Conservation (phyloP, 2,888 invertebrate genomes). For the Anthrax anthrax region DNA sequence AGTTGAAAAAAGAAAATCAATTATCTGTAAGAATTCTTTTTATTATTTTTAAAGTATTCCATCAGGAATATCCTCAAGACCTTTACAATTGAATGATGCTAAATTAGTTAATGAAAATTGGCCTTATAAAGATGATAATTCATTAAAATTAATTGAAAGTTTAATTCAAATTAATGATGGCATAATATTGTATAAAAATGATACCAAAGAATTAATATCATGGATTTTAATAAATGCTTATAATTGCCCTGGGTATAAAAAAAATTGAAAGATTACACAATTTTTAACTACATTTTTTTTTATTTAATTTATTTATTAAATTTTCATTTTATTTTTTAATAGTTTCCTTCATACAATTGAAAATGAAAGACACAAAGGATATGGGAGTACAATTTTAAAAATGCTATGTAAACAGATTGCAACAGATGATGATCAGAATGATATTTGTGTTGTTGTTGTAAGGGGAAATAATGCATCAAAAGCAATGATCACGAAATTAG, state of each 20-base stretch:
- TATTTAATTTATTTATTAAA: background rate
- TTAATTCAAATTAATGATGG: slow-evolving; percentile 10
- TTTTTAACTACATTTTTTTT: background rate
- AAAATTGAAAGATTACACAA: too few species aligned
- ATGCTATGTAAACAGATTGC: slow-evolving; percentile 9
- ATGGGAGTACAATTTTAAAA: slow-evolving; percentile 5
- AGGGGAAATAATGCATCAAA: slow-evolving; percentile 7
- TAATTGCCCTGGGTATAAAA: slow-evolving; percentile 10
- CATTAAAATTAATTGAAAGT: slow-evolving; percentile 7
- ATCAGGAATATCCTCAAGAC: background rate
- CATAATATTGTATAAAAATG: slow-evolving; percentile 7
- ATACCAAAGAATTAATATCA: slow-evolving; percentile 4
- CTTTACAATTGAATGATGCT: slow-evolving; percentile 4
- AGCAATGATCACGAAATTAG: slow-evolving; percentile 4
- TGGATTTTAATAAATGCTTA: slow-evolving; percentile 11
- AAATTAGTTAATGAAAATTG: slow-evolving; percentile 10
- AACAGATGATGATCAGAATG: slow-evolving; percentile 4
- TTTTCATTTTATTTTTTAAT: background rate
- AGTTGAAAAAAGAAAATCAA: background rate
- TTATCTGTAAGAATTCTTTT: too few species aligned
- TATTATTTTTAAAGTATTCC: slow-evolving; percentile 6
- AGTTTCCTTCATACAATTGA: slow-evolving; percentile 9
- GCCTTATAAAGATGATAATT: slow-evolving; percentile 9
- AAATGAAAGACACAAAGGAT: slow-evolving; percentile 9
- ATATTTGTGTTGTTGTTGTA: slow-evolving; percentile 8